Conservation (phyloP, 2,797 vertebrate species). For the Dipus sagitta region DNA sequence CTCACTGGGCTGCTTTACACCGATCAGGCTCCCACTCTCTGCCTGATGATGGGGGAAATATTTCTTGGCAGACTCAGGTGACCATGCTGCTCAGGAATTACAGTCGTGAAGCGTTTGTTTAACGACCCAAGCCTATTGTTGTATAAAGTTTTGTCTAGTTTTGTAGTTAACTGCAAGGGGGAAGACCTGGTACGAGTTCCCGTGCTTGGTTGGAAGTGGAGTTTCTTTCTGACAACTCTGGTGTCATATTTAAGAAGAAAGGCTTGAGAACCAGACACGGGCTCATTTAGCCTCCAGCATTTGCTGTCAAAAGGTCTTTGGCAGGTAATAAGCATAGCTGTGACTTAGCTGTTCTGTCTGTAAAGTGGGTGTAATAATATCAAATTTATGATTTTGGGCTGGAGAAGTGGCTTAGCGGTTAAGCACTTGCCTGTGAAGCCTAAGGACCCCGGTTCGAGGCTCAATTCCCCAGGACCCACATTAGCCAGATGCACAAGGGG, state of each 20-base stretch:
- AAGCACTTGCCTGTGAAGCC: no score
- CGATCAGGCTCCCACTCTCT: background rate
- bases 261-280: background rate
- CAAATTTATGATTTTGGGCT: background rate
- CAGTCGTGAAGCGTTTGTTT: background rate
- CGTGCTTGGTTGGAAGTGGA: background rate
- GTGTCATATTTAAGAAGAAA: background rate
- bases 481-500: no score
- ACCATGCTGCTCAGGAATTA: background rate
- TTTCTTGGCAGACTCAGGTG: background rate
- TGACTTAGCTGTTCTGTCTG: background rate
- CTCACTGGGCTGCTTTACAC: background rate
- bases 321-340: background rate
- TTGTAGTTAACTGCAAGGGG: background rate
- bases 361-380: background rate
- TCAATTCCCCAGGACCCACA: no score
- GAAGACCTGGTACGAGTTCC: background rate
- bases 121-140: background rate
- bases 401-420: no score
- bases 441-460: no score
- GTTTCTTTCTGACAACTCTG: constrained; percentile 2
- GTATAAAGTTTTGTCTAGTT: constrained; percentile 15
- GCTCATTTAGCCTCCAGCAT: background rate
- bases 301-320: constrained; percentile 26
- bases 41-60: background rate